phyloP scores from a whole-genome alignment of 2,797 vertebrate species.

The Petrocephalus schoutedeni region DNA sequence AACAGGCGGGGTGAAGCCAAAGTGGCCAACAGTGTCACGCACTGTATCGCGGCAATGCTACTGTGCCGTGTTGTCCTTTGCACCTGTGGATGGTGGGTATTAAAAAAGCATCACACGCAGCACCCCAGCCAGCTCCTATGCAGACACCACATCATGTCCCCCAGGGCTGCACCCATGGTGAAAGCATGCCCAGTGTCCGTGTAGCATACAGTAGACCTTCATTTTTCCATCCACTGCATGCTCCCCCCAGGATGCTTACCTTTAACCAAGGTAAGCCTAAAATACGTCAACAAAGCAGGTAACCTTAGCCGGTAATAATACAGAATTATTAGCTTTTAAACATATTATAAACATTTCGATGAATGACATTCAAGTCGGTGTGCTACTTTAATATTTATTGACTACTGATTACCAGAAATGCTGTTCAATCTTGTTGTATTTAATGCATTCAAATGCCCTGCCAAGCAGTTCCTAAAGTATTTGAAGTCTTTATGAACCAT shows the following conservation, averaged over 20 bases:
- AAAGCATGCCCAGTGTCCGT: neutral
- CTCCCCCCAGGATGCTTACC: neutral
- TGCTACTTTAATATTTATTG: too few species aligned
- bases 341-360: too few species aligned
- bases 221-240: neutral
- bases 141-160: neutral
- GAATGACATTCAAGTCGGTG: too few species aligned
- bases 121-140: neutral
- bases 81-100: constrained; percentile 22
- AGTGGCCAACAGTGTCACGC: neutral
- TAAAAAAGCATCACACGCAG: constrained; percentile 33
- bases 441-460: too few species aligned
- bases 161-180: neutral
- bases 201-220: neutral
- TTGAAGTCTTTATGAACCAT: too few species aligned
- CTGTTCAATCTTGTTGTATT: too few species aligned
- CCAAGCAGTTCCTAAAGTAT: too few species aligned
- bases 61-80: constrained; percentile 21
- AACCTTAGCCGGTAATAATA: too few species aligned
- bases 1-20: neutral
- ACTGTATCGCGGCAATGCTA: neutral
- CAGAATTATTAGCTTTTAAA: too few species aligned
- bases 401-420: too few species aligned
- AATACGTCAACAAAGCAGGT: too few species aligned
- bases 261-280: too few species aligned